Percentiles rank a stretch among this genome's conserved stretches.
These are phyloP conservation scores for Diplodus sargus DNA, from an alignment of 2,797 vertebrate species.

Conservation along the genomic window DNA sequence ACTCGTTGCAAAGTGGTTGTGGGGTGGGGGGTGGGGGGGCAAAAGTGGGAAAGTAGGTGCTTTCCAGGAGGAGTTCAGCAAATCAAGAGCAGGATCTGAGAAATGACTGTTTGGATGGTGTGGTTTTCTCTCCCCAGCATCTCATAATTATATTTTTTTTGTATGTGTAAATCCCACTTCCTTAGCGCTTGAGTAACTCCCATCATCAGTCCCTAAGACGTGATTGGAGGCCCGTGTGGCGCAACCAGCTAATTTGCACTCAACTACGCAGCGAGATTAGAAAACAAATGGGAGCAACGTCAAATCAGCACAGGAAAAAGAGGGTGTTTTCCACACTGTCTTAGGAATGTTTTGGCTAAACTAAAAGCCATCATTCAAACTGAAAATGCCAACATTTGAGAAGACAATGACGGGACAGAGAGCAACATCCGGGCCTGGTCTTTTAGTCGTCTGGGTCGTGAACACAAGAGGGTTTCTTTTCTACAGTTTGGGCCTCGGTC, in stretches of 20 bases:
- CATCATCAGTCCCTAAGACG: slow-evolving; percentile 53
- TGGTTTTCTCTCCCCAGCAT: slow-evolving; percentile 48
- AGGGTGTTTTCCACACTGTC: slow-evolving; percentile 75
- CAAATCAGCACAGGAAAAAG: slow-evolving; percentile 67
- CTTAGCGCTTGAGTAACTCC: slow-evolving; percentile 49
- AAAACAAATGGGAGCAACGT: slow-evolving; percentile 66
- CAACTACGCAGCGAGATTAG: slow-evolving; percentile 58
- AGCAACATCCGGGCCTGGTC: slow-evolving; percentile 78
- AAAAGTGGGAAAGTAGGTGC: slow-evolving; percentile 51
- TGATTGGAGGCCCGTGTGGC: slow-evolving; percentile 60
- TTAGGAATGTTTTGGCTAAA: slow-evolving; percentile 82
- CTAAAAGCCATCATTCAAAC: slow-evolving; percentile 80
- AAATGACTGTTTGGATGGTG: slow-evolving; percentile 47
- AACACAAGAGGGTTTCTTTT: slow-evolving; percentile 81
- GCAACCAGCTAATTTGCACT: slow-evolving; percentile 66
- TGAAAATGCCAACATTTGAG: slow-evolving; percentile 81
- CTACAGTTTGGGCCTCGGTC: slow-evolving; percentile 62
- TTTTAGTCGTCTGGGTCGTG: slow-evolving; percentile 58
- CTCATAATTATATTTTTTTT: slow-evolving; percentile 60
- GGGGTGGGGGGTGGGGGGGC: not conserved
- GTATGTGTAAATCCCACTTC: slow-evolving; percentile 54
- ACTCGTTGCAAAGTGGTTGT: slow-evolving; percentile 46
- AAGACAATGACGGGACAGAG: slow-evolving; percentile 80
- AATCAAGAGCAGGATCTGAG: slow-evolving; percentile 30
- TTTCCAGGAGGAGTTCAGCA: slow-evolving; percentile 63